Evolutionary conservation across 2,888 invertebrate species (phyloP), one percentile per base, ranked within the genome.

Genomic region (Pandemis corylana): DNA sequence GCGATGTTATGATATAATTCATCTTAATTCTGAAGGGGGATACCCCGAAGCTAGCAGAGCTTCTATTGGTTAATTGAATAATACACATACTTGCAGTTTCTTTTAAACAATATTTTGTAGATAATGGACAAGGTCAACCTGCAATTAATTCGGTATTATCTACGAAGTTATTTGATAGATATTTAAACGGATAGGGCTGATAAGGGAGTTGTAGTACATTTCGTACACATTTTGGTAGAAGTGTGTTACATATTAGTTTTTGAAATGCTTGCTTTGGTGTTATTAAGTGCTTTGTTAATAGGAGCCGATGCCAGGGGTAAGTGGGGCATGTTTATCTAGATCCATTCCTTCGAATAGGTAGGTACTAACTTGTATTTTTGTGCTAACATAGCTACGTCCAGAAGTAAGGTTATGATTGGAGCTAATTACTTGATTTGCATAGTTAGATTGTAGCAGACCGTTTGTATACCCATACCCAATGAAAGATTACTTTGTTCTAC

Each of bases 231-330:
- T 46, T 49, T 72, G 44, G 28, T 68, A 5, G 36, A 13, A 20
- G 65, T 41, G 59, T 51, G 61, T 46, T 12, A 10, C 53, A 46
- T 20, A 28, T n/a, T 7, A 44, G 12, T 41, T 28, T 42, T 36
- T 10, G 67, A 53, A 53, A 75, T 75, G 75, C n/a, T 71, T 28
- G 53, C 61, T 67, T 71, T 67, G 28, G 66, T 67, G 75, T 62
- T 75, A 67, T 5, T 71, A 41, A 41, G 67, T 63, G 46, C 51
- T 56, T 20, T 75, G 10, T 36, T 70, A n/a, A 53, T 75, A 12
- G 75, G 70, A 46, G 67, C 63, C 36, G 67, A 67, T 63, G 71
- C 71, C 46, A 63, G 67, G 63, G 75, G 75, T 75, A 63, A 51
- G 75, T 46, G 42, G 13, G 0, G 28, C n/a, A 46, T 1, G 28